A percentile compares a stretch with the other conserved stretches of the same genome.
Conservation (phyloP, 2,797 vertebrate genomes). For the Chanos chanos region DNA sequence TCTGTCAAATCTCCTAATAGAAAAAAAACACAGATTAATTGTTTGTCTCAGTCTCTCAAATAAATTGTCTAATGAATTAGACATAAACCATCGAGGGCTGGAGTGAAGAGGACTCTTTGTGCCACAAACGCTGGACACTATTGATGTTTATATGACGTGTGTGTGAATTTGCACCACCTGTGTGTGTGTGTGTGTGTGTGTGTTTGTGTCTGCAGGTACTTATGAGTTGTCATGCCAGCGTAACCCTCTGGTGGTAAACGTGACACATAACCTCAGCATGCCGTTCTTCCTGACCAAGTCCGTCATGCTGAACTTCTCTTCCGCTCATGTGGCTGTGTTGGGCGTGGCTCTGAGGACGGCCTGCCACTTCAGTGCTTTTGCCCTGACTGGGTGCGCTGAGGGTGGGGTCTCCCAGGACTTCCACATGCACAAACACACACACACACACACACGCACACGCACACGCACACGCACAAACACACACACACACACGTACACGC, state of each 20-base stretch:
- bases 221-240: constrained; percentile 82
- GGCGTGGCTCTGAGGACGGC: constrained; percentile 81
- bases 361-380: constrained; percentile 70
- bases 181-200: neutral
- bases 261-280: constrained; percentile 68
- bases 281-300: constrained; percentile 66
- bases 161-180: neutral
- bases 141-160: neutral
- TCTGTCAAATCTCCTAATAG: too few relatives aligned
- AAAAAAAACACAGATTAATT: too few relatives aligned
- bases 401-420: constrained; percentile 69
- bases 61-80: too few relatives aligned
- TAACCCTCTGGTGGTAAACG: constrained; percentile 82
- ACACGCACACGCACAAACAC: too few relatives aligned
- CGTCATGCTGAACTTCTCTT: constrained; percentile 83
- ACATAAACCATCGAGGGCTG: too few relatives aligned
- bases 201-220: constrained; percentile 64
- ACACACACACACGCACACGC: neutral
- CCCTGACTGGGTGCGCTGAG: constrained; percentile 79
- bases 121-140: neutral
- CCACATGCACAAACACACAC: constrained; percentile 16
- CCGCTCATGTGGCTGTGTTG: constrained; percentile 76
- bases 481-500: too few relatives aligned
- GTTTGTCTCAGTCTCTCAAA: too few relatives aligned
- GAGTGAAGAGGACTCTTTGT: too few relatives aligned